Evolutionary conservation across 2,888 invertebrate genomes (phyloP), one percentile per base, ranked within the genome.

Genomic region (Athripsodes cinereus): DNA sequence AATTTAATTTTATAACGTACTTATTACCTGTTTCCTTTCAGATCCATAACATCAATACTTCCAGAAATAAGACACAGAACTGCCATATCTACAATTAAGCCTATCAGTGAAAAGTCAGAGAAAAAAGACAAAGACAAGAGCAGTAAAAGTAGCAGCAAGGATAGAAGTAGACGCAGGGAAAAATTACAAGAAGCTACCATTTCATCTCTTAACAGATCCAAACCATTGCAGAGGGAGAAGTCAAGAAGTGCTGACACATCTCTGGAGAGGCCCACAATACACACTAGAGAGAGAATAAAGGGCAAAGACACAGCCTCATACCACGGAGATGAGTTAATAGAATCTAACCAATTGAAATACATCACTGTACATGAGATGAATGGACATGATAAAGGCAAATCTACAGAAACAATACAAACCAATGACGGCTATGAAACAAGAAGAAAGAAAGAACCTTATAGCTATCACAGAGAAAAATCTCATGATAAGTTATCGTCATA

Each of bases 51-150:
- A 40, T 66, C 68, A 26, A 68, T 68, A 62, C 66, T 74, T 53
- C 73, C 74, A 8, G 75, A 75, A 67, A 74, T 74, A 57, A 68
- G 73, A 34, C 75, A 75, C 58, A 75, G 73, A 66, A 74, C 74
- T 2, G 74, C 74, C 1, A 67, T 76, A 48, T 74, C 75, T 3
- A 74, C 74, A 2, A 74, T 76, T 59, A 69, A 71, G 63, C 74
- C 72, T 61, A 72, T 72, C 10, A 70, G 71, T 40, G 74, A 75
- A 52, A 72, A 71, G 63, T 64, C 64, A 10, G 65, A 70, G 47
- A 68, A 67, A 52, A 67, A 70, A 58, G 72, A 72, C 31, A 68
- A 66, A 57, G 64, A 66, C 55, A 66, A 65, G 53, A 67, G 59
- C 55, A 67, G 66, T 3, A 68, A 69, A 51, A 54, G 55, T 13